Conservation (phyloP, 2,113 vertebrate species). For the Phrynosoma blainvillii region DNA sequence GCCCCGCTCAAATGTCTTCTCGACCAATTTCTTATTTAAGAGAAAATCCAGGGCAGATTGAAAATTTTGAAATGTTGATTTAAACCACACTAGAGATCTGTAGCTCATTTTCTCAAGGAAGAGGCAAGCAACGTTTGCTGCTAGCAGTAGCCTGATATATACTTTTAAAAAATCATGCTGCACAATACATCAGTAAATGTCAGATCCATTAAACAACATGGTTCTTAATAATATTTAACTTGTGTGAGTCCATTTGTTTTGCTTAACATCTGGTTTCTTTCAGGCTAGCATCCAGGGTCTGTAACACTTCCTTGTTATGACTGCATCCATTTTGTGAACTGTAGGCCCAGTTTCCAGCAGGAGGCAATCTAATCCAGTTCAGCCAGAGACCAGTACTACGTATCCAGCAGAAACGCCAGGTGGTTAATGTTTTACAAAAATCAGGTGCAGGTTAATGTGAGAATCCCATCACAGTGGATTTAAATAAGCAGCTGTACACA, state of each 20-base stretch:
- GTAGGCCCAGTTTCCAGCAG: not conserved
- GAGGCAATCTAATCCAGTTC: slow-evolving; percentile 8
- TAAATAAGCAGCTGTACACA: slow-evolving; percentile 3
- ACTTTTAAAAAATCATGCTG: not conserved
- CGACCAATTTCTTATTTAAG: not conserved
- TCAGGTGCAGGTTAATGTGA: not conserved
- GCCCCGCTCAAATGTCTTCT: not conserved
- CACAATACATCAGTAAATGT: slow-evolving; percentile 7
- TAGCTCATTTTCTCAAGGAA: not conserved
- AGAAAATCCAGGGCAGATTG: not conserved
- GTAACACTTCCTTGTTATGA: slow-evolving; percentile 14
- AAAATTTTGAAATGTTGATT: not conserved
- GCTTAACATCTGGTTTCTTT: slow-evolving; percentile 31
- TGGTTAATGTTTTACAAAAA: slow-evolving; percentile 16
- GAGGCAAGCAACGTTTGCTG: not conserved
- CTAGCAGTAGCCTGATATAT: not conserved
- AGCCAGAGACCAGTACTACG: not conserved
- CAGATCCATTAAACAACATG: not conserved
- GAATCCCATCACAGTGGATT: not conserved
- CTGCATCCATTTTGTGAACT: not conserved
- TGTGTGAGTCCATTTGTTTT: slow-evolving; percentile 12
- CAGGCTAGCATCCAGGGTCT: slow-evolving; percentile 16
- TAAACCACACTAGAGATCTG: not conserved
- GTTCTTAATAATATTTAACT: slow-evolving; percentile 23
- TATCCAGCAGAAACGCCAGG: not conserved